Evolutionary conservation across 2,888 invertebrate genomes (phyloP).

Genomic region (Zonitis immaculata): DNA sequence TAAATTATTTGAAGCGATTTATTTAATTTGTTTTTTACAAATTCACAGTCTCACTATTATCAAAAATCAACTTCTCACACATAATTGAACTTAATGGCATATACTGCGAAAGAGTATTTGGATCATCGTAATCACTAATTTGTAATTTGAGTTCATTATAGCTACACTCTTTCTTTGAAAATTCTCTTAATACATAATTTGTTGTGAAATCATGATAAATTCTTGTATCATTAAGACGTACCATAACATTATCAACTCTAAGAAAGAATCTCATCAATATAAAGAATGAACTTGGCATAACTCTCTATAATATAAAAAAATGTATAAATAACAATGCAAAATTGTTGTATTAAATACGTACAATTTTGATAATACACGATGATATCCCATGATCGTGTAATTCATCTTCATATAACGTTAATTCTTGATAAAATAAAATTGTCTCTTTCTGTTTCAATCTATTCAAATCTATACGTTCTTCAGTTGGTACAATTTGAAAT

Average conservation of each 20-base stretch:
- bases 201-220: slow-evolving; percentile 74
- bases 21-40: too few species aligned
- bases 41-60: background rate
- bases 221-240: slow-evolving; percentile 83
- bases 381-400: slow-evolving; percentile 97
- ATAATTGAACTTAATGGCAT: slow-evolving; percentile 54
- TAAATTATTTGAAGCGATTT: too few species aligned
- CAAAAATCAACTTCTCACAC: slow-evolving; percentile 46
- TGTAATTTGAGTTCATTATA: slow-evolving; percentile 64
- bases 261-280: slow-evolving; percentile 86
- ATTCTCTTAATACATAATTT: slow-evolving; percentile 77
- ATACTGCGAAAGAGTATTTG: slow-evolving; percentile 63
- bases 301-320: slow-evolving; percentile 62
- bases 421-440: slow-evolving; percentile 90
- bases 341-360: slow-evolving; percentile 54
- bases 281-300: slow-evolving; percentile 94
- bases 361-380: slow-evolving; percentile 87
- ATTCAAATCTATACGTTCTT: slow-evolving; percentile 79
- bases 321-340: slow-evolving; percentile 22
- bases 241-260: slow-evolving; percentile 88
- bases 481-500: slow-evolving; percentile 58
- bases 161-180: slow-evolving; percentile 71
- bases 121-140: slow-evolving; percentile 58
- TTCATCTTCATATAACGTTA: slow-evolving; percentile 96
- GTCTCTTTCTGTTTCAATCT: slow-evolving; percentile 83